Base-by-base conservation (phyloP, 2,113 vertebrate genomes). In the Odocoileus hemionus region DNA sequence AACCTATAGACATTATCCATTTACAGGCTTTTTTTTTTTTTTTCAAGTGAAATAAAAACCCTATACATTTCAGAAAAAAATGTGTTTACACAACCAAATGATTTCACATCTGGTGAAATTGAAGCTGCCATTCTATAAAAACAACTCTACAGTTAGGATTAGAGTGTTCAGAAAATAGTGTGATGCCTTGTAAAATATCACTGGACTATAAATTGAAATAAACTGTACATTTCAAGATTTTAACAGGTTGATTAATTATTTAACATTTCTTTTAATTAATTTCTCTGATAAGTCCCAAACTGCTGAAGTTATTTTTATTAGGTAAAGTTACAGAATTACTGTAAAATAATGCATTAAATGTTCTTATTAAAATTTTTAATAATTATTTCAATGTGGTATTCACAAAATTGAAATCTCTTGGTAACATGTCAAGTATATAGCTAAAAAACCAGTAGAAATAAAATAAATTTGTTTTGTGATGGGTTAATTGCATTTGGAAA, bases 61-160 rank as follows among this genome's bases (percentile, higher is more conserved):
- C 36, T 78, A 85, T 79, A 88, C 83, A 92, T 97, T 98, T 98
- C 93, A 94, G 80, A 47, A 50, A 86, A 96, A 96, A 98, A 96
- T 45, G 21, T 95, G 93, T 97, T 98, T 98, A 97, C 61, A 96
- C 74, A 97, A 97, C 67, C 93, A 96, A 98, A 96, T 88, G 96
- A 96, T 96, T 98, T 97, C 89, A 96, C 96, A 97, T 98, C 97
- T 98, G 94, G 95, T 97, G 97, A 97, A 98, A 98, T 89, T 95
- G 85, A 94, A 98, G 78, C 91, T 84, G 58, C 88, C 91, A 96
- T 96, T 95, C 86, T 95, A 28, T 54, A 96, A 93, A 93, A 93
- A 89, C 52, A 91, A 58, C 50, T 93, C 57, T 43, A 67, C 87
- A 86, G n/a, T 74, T 43, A 43, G 70, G 23, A 6, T 76, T 76